Base-by-base conservation (phyloP, 2,113 vertebrate species). In the Puffinus mauretanicus region DNA sequence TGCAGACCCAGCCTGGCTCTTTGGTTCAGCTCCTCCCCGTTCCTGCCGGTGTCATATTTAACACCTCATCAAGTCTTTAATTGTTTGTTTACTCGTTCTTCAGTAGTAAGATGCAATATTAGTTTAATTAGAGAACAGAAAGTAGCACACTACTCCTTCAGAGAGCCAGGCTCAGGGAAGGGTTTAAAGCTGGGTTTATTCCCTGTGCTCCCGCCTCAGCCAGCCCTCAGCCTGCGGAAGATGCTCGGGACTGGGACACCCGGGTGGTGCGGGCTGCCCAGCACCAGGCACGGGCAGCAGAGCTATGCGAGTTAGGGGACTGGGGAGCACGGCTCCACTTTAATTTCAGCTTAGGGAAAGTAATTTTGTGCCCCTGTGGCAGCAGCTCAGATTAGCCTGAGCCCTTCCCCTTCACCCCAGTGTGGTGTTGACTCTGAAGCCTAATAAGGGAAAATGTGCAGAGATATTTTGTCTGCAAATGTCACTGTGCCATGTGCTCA, bases 271-370 rank as follows among this genome's bases (percentile, higher is more conserved):
- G 10, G 34, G 60, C 32, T 25, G 29, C 36, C 34, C n/a, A 11
- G 51, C 12, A 2, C 70, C 1, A 1, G 66, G 40, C 54, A n/a
- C 0, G 13, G 83, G 52, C 46, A 42, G 55, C 1, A 2, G 55
- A 21, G 40, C 6, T 20, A 18, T 29, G 83, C 1, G 2, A 13
- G 11, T 13, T 9, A 5, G 61, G 44, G 29, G 14, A 4, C 24
- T 2, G 2, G 30, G 24, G 20, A 80, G 7, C 2, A 2, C 0
- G 4, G 55, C 8, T 51, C 16, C 1, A 2, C 57, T 51, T 52
- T 8, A 3, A 24, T 30, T 46, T 51, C 21, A 9, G 32, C 42
- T 44, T 22, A 16, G 61, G 21, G 25, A 38, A 60, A 46, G 34
- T 17, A 21, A 30, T 36, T 47, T 24, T 12, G 25, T 18, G 13